Base-by-base conservation (phyloP, 2,113 vertebrate species). In the Festucalex cinctus region DNA sequence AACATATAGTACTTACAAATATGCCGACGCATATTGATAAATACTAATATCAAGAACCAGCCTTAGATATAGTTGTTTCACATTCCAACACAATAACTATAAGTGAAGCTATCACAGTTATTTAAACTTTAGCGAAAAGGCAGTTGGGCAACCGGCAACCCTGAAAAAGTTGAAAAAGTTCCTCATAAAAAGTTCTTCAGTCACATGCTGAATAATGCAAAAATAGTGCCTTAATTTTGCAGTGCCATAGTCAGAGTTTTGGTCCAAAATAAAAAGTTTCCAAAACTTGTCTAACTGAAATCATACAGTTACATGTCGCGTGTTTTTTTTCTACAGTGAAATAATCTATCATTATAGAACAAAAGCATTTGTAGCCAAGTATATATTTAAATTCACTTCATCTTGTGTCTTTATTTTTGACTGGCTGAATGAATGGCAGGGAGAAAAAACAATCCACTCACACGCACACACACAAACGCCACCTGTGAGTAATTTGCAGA, bases 401-500 rank as follows among this genome's bases (percentile, higher is more conserved):
- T 19, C 14, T 37, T 46, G 61, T 48, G 6, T 48, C 49, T 61
- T 62, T 71, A 70, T 78, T 77, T 78, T 78, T 76, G 46, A 60
- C 37, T 13, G 53, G 26, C 24, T 35, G 17, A 46, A 41, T 65
- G 26, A 39, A 48, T n/a, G 20, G 41, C 66, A 41, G 49, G 6
- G 16, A 28, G 20, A 1, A 9, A 20, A 24, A 65, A 56, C 59
- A 65, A 63, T 17, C 65, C 6, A n/a, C 24, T 32, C 2, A 32
- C 28, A 32, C 28, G 4, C 28, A 32, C 28, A 4, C 28, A 2
- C 28, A 32, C 28, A 32, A 32, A 32, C 28, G 4, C 28, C 4
- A 32, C 13, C 37, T 43, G 51, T 68, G 68, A 76, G 74, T 77
- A 69, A 83, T 79, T 76, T 77, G 71, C 71, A 65, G 74, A 76